A percentile compares a stretch with the other conserved stretches of the same genome.
Evolutionary conservation across 2,797 vertebrate species (phyloP).

Genomic region (Cottoperca gobio): DNA sequence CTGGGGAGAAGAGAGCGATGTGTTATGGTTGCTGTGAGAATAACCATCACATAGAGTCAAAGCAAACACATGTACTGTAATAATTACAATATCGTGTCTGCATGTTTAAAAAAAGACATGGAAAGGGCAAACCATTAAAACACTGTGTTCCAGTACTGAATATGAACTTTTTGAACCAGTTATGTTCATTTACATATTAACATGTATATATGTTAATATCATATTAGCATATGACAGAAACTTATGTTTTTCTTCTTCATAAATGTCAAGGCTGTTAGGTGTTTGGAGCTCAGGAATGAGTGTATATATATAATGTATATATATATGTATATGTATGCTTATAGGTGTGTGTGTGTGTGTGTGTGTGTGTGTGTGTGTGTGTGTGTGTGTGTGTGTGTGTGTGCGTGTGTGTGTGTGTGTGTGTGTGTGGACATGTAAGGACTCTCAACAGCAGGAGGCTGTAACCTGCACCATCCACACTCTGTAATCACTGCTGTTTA

Average conservation of each 20-base stretch:
- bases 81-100: slow-evolving; percentile 2
- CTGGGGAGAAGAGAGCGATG: slow-evolving; percentile 22
- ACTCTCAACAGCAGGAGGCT: slow-evolving; percentile 62
- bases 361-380: too few relatives aligned
- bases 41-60: slow-evolving; percentile 32
- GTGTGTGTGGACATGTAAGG: background rate
- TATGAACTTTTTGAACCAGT: slow-evolving; percentile 14
- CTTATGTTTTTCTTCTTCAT: background rate
- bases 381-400: slow-evolving; percentile 7
- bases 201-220: background rate
- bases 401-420: slow-evolving; percentile 6
- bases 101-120: background rate
- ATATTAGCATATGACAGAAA: background rate
- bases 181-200: slow-evolving; percentile 8
- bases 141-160: too few relatives aligned
- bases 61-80: slow-evolving; percentile 28
- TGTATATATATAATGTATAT: too few relatives aligned
- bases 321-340: too few relatives aligned
- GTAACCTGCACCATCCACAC: slow-evolving; percentile 63
- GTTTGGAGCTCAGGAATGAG: background rate
- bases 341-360: background rate
- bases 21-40: slow-evolving; percentile 28
- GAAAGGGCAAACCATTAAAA: too few relatives aligned
- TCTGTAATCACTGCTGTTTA: slow-evolving; percentile 77
- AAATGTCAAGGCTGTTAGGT: background rate